Evolutionary conservation across 2,888 invertebrate genomes (phyloP).

Genomic region (Loripinus fragilis): DNA sequence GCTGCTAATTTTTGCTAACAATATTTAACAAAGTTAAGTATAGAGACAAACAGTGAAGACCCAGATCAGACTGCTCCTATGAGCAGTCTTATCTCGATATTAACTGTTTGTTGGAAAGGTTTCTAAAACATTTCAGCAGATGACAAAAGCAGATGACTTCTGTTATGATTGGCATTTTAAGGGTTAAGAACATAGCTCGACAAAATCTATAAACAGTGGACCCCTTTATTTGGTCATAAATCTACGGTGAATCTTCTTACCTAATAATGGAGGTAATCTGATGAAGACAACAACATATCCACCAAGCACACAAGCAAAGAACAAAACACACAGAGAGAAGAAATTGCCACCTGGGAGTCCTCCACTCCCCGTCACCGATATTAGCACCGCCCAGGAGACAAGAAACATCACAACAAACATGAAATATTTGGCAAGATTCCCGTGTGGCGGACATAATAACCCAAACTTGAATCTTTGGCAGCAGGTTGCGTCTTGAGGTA

Average conservation of each 20-base stretch:
- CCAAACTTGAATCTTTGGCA: slow-evolving; percentile 67
- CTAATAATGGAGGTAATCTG: slow-evolving; percentile 77
- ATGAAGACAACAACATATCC: slow-evolving; percentile 75
- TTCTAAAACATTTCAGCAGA: no score
- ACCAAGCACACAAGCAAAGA: slow-evolving; percentile 74
- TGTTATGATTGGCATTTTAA: no score
- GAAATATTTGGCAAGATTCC: slow-evolving; percentile 83
- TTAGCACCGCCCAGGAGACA: slow-evolving; percentile 70
- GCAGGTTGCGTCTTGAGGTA: slow-evolving; percentile 63
- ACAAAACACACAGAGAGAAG: slow-evolving; percentile 78
- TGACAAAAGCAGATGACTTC: no score
- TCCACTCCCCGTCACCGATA: slow-evolving; percentile 68
- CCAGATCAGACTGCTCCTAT: no score
- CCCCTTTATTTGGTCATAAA: no score
- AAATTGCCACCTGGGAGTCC: slow-evolving; percentile 80
- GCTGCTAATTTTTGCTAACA: no score
- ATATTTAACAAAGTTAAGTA: no score
- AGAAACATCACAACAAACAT: slow-evolving; percentile 67
- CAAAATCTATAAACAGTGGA: no score
- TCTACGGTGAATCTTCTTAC: slow-evolving; percentile 69
- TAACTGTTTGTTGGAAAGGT: no score
- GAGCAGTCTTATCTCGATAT: no score
- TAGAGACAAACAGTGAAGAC: no score
- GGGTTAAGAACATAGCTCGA: no score
- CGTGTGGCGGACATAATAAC: slow-evolving; percentile 81